These are phyloP conservation scores for Microplitis demolitor DNA, from an alignment of 1,140 invertebrate genomes.

Conservation along the genomic window DNA sequence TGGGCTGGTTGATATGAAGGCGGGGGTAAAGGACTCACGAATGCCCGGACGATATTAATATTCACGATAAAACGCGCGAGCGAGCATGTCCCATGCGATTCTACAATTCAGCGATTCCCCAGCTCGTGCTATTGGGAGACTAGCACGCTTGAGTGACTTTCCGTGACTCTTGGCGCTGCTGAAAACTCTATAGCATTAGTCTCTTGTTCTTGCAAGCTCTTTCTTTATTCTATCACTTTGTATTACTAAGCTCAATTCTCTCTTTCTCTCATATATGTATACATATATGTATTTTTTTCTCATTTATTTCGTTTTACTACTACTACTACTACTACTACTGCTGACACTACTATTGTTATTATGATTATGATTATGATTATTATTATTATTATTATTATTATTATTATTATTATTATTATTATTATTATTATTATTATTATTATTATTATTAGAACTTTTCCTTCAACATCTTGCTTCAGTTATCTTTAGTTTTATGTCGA, in stretches of 20 bases:
- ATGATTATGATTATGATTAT: too few species aligned
- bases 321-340: too few species aligned
- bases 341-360: too few species aligned
- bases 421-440: not conserved
- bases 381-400: not conserved
- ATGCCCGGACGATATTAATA: conserved; percentile 26
- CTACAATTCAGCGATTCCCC: conserved; percentile 21
- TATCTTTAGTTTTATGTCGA: not conserved
- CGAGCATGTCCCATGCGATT: conserved; percentile 24
- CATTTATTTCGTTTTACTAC: too few species aligned
- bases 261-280: not conserved
- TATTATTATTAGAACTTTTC: not conserved
- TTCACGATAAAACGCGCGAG: conserved; percentile 27
- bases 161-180: conserved; percentile 16
- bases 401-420: not conserved
- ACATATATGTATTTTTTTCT: too few species aligned
- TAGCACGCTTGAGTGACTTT: conserved; percentile 8
- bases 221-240: conserved; percentile 3
- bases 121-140: conserved; percentile 1
- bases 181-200: conserved; percentile 15
- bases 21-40: not conserved
- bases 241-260: conserved; percentile 12
- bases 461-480: not conserved
- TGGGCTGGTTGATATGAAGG: not conserved
- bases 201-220: conserved; percentile 11